phyloP scores from a whole-genome alignment of 2,888 invertebrate species.

The Cheilosia soror region DNA sequence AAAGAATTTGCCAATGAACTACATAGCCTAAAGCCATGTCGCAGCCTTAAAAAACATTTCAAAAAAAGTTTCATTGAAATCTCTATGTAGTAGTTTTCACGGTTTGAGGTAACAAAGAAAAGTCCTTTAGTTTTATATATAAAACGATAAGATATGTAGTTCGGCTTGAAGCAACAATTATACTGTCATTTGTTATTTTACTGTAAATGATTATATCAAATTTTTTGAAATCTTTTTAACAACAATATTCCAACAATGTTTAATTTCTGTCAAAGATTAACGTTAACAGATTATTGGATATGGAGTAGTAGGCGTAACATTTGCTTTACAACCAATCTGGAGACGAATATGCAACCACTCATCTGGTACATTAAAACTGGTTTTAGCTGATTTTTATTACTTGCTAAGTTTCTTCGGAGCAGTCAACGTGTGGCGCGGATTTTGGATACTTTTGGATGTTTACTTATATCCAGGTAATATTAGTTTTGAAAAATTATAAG shows the following conservation, averaged over 20 bases:
- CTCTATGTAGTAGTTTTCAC: too few species aligned
- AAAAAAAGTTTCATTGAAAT: too few species aligned
- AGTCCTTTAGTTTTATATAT: too few species aligned
- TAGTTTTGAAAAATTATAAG: not conserved
- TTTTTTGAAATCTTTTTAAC: not conserved
- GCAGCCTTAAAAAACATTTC: too few species aligned
- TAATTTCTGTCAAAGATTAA: constrained; percentile 11
- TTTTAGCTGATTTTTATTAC: constrained; percentile 91
- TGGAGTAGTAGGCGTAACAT: constrained; percentile 88
- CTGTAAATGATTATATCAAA: not conserved
- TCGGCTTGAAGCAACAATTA: too few species aligned
- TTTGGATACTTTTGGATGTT: constrained; percentile 92
- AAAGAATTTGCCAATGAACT: too few species aligned
- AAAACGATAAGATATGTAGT: too few species aligned
- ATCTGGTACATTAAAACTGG: constrained; percentile 87
- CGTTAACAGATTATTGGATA: constrained; percentile 87
- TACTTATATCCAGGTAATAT: constrained; percentile 90
- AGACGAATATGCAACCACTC: constrained; percentile 89
- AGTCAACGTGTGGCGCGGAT: constrained; percentile 94
- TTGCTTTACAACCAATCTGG: constrained; percentile 90
- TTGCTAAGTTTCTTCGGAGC: constrained; percentile 91
- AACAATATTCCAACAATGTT: constrained; percentile 11
- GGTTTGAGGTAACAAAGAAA: too few species aligned
- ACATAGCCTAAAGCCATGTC: too few species aligned
- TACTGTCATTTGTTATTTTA: too few species aligned